Percentiles rank a stretch among this genome's conserved stretches.
Conservation (phyloP, 1,140 invertebrate species). For the Fopius arisanus region DNA sequence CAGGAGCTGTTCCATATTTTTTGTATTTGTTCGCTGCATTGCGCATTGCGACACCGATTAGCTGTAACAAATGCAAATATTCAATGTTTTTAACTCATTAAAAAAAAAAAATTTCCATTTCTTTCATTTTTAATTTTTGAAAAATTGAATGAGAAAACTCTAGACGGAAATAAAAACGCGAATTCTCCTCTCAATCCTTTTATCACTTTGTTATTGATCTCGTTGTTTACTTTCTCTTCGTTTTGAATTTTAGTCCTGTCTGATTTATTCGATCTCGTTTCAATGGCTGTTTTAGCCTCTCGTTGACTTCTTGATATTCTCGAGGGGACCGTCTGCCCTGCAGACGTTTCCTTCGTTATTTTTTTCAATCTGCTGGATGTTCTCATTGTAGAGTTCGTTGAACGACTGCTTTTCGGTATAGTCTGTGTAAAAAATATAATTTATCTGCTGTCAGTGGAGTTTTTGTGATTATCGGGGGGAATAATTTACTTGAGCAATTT, state of each 20-base stretch:
- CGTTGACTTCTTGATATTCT: constrained; percentile 11
- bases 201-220: background rate
- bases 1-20: constrained; percentile 33
- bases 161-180: no score
- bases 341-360: background rate
- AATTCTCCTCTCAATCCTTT: no score
- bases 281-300: constrained; percentile 20
- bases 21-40: constrained; percentile 49
- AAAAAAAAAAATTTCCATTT: no score
- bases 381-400: constrained; percentile 20
- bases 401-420: constrained; percentile 22
- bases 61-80: constrained; percentile 26
- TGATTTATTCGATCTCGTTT: constrained; percentile 7
- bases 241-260: background rate
- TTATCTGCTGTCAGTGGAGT: background rate
- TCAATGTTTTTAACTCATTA: background rate
- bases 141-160: no score
- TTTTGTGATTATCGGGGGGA: background rate
- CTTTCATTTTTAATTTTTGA: no score
- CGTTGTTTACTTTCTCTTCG: background rate
- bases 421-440: background rate
- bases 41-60: constrained; percentile 43
- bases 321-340: background rate
- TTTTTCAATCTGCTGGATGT: constrained; percentile 39
- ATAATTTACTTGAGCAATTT: constrained; percentile 1